phyloP scores from a whole-genome alignment of 1,140 invertebrate species.

The Heliconius himera region DNA sequence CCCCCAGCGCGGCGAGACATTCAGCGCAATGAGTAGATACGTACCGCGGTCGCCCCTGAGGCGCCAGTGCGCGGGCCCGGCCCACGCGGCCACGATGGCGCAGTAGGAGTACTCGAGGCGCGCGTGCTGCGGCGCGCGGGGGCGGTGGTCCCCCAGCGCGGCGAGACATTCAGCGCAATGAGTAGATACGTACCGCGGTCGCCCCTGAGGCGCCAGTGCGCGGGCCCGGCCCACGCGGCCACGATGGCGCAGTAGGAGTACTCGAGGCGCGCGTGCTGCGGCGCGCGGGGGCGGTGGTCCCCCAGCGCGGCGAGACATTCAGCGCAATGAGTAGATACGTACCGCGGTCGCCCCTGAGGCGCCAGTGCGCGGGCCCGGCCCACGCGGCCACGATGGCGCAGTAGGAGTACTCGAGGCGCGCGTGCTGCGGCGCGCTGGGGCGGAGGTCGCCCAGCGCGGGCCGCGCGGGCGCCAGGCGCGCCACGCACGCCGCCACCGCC shows the following conservation, averaged over 20 bases:
- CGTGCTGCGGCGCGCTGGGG: slow-evolving; percentile 58
- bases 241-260: slow-evolving; percentile 85
- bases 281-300: slow-evolving; percentile 69
- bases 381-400: slow-evolving; percentile 83
- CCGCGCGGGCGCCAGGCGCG: slow-evolving; percentile 54
- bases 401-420: slow-evolving; percentile 87
- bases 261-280: slow-evolving; percentile 79
- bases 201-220: slow-evolving; percentile 87
- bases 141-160: slow-evolving; percentile 72
- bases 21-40: slow-evolving; percentile 21
- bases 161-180: slow-evolving; percentile 22
- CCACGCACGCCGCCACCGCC: slow-evolving; percentile 66
- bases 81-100: slow-evolving; percentile 84
- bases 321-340: no score
- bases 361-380: slow-evolving; percentile 89
- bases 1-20: slow-evolving; percentile 48
- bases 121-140: slow-evolving; percentile 56
- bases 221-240: slow-evolving; percentile 88
- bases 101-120: slow-evolving; percentile 87
- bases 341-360: no score
- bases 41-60: slow-evolving; percentile 81
- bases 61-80: slow-evolving; percentile 89
- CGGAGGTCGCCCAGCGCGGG: slow-evolving; percentile 71
- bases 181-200: slow-evolving; percentile 57
- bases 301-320: no score